phyloP scores from a whole-genome alignment of 2,113 vertebrate species.

The Istiophorus platypterus region DNA sequence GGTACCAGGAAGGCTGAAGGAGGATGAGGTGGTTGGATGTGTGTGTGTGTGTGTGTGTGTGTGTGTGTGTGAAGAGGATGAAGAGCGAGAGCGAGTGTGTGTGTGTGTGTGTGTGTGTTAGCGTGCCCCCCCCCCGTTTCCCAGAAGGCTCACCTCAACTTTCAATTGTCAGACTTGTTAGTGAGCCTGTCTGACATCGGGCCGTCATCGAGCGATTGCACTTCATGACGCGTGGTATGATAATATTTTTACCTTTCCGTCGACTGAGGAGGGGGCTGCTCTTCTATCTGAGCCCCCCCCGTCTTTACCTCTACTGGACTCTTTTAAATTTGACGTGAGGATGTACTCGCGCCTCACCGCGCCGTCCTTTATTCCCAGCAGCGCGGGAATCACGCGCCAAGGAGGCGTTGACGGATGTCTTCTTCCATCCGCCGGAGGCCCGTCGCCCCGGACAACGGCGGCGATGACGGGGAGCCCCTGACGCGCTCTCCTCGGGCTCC shows the following conservation, averaged over 20 bases:
- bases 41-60: slow-evolving; percentile 24
- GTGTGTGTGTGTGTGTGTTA: slow-evolving; percentile 34
- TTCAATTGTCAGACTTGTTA: slow-evolving; percentile 79
- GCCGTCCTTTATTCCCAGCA: slow-evolving; percentile 78
- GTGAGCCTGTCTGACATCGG: slow-evolving; percentile 73
- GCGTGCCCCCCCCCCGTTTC: too few relatives aligned
- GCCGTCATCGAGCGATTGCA: slow-evolving; percentile 64
- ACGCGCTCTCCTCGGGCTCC: slow-evolving; percentile 79
- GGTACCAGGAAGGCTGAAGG: slow-evolving; percentile 54
- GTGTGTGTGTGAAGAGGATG: slow-evolving; percentile 60
- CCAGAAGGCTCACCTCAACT: slow-evolving; percentile 68
- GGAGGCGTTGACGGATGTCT: slow-evolving; percentile 85
- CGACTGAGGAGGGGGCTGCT: slow-evolving; percentile 9
- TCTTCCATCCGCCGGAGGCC: slow-evolving; percentile 80
- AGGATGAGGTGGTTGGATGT: slow-evolving; percentile 46
- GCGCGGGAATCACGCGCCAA: slow-evolving; percentile 72
- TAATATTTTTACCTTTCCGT: slow-evolving; percentile 71
- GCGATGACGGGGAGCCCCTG: slow-evolving; percentile 76
- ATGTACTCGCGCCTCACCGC: slow-evolving; percentile 65
- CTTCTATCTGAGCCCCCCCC: slow-evolving; percentile 6
- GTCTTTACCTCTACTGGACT: slow-evolving; percentile 34
- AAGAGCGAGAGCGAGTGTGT: slow-evolving; percentile 10
- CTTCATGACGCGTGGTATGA: slow-evolving; percentile 62
- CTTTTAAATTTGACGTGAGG: slow-evolving; percentile 80
- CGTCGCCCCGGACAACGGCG: slow-evolving; percentile 72